Evolutionary conservation across 1,140 invertebrate genomes (phyloP), one percentile per base, ranked within the genome.

Genomic region (Atta colombica): DNA sequence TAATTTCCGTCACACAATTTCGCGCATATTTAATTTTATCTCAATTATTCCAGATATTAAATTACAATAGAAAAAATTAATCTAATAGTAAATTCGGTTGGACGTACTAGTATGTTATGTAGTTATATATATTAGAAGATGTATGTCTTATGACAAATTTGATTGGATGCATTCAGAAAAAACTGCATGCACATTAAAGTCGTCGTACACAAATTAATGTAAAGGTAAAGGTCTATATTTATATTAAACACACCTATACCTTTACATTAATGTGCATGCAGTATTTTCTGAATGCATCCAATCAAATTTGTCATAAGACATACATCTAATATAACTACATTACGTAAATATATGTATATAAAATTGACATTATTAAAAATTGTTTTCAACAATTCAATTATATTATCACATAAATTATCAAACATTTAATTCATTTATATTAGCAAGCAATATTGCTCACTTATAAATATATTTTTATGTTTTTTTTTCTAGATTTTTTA

Each of bases 1-100:
- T 12, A 2, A 45, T 45, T 45, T 45, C 8, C 39, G 10, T 78
- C 6, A 21, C n/a, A 80, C 25, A 77, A 77, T 49, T 77, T 77
- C 21, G 45, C 2, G 16, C 18, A n/a, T 61, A 63, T 51, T 39
- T 58, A 55, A 80, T 53, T 21, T 21, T 69, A 4, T 39, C 35
- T 21, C 35, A 0, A 18, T 28, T 1, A 12, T 55, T n/a, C 16
- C 3, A 16, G 4, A 18, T 31, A 6, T 63, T 28, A 63, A 31
- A 45, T 45, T 45, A 45, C 1, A 45, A 78, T 66, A 35, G 31
- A 4, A 78, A 39, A 78, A 66, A 65, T 49, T 45, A 18, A 45
- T 61, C 3, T 39, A 75, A 39, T 39, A 45, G 39, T 45, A 3
- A 45, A 45, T 45, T 1, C 8, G 1, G 0, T 3, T 45, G 39